phyloP scores from a whole-genome alignment of 2,888 invertebrate genomes.

The Lasioglossum pauxillum region DNA sequence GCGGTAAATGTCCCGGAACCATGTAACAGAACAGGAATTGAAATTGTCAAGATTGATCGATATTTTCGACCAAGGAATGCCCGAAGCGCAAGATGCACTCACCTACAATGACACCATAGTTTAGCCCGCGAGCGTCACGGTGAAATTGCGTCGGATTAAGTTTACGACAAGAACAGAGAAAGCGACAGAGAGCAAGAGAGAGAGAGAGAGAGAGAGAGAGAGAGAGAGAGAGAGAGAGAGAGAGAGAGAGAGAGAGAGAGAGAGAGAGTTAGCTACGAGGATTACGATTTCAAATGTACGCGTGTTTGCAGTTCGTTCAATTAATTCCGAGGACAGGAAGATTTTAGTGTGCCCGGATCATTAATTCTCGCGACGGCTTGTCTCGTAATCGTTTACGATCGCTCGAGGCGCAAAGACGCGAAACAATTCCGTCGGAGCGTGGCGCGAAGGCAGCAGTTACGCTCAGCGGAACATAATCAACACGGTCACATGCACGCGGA shows the following conservation, averaged over 20 bases:
- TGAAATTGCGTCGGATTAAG: not conserved
- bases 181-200: not conserved
- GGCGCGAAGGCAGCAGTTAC: slow-evolving; percentile 3
- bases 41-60: not conserved
- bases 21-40: not conserved
- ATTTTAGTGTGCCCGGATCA: not conserved
- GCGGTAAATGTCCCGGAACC: not conserved
- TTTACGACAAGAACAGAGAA: not conserved
- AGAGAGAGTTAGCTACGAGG: not conserved
- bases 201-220: not conserved
- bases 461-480: slow-evolving; percentile 32
- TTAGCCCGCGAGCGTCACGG: not conserved
- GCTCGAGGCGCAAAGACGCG: not conserved
- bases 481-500: slow-evolving; percentile 29
- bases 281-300: not conserved
- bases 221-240: not conserved
- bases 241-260: not conserved
- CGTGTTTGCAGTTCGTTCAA: not conserved
- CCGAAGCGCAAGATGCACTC: not conserved
- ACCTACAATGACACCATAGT: not conserved
- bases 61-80: not conserved
- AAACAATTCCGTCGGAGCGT: not conserved
- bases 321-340: slow-evolving; percentile 4
- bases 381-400: slow-evolving; percentile 4
- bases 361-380: slow-evolving; percentile 1